Evolutionary conservation across 2,888 invertebrate genomes (phyloP), one percentile per base, ranked within the genome.

Genomic region (Mesochorus sp.): DNA sequence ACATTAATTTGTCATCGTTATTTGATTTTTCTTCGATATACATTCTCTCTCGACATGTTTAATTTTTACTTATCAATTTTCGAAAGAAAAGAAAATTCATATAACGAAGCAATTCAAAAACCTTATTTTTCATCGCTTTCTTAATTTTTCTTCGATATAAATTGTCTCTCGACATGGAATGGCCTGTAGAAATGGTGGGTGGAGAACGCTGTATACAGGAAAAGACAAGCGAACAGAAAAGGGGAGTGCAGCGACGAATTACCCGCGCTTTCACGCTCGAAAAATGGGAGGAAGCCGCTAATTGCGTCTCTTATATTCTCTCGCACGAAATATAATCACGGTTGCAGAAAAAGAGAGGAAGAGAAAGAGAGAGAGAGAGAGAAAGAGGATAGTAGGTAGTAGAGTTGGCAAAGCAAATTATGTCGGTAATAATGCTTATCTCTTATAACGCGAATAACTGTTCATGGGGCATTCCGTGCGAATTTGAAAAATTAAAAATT

Each of bases 221-320:
- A 42, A 24, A 19, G 17, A 42, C 10, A 12, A 21, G 4, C 14
- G 5, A 42, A 53, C 6, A 31, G 17, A 12, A 12, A 4, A 47
- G 28, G 12, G 37, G 42, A 59, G 39, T 61, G 51, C 57, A 61
- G 37, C 34, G 61, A 24, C 12, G 57, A 57, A 12, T 39, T 64
- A 55, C 64, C 64, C 53, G 42, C 66, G 67, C 61, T 77, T 67
- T 68, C 53, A 76, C 64, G 72, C 59, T 68, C 51, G 42, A 77
- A 71, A 70, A 66, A 71, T 76, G 31, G 51, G 51, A 76, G 73
- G 70, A 74, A 77, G 53, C 59, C 39, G 72, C 61, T 77, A 68
- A 80, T 76, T 76, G 73, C 66, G 47, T 49, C 67, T 62, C 61
- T 74, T 34, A 49, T 67, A 47, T 68, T 62, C 59, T 61, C 44